Evolutionary conservation across 2,797 vertebrate species (phyloP).

Genomic region (Eulemur albifrons): DNA sequence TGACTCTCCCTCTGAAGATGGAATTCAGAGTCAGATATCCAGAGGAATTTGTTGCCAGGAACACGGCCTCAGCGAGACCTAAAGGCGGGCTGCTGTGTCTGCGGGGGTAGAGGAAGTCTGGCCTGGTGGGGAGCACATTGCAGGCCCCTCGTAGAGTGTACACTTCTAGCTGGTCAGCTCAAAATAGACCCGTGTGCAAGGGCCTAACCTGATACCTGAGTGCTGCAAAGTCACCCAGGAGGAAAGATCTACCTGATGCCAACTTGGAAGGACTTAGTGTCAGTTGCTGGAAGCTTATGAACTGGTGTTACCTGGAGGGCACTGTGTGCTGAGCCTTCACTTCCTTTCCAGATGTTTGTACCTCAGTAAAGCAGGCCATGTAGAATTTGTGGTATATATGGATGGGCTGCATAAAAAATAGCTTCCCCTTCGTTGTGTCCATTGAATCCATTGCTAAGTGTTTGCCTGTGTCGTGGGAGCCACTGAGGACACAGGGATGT

Average conservation of each 20-base stretch:
- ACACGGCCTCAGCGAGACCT: not conserved
- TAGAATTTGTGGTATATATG: not conserved
- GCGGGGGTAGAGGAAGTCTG: accelerated
- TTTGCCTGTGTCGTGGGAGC: not conserved
- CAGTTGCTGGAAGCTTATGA: not conserved
- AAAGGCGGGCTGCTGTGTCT: not conserved
- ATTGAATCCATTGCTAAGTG: not conserved
- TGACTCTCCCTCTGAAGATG: not conserved
- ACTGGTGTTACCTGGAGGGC: not conserved
- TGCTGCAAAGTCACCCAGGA: not conserved
- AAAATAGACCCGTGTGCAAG: not conserved
- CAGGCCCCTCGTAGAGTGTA: not conserved
- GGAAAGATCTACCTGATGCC: not conserved
- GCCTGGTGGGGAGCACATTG: not conserved
- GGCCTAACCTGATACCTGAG: not conserved
- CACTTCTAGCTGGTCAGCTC: not conserved
- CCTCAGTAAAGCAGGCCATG: not conserved
- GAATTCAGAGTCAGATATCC: not conserved
- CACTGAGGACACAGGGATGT: not conserved
- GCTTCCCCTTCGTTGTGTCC: not conserved
- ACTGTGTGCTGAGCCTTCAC: not conserved
- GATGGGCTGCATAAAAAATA: not conserved
- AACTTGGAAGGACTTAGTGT: not conserved
- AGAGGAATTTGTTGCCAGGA: not conserved
- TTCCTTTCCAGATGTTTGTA: not conserved